Conservation (phyloP, 2,113 vertebrate genomes). For the Heterocephalus glaber region DNA sequence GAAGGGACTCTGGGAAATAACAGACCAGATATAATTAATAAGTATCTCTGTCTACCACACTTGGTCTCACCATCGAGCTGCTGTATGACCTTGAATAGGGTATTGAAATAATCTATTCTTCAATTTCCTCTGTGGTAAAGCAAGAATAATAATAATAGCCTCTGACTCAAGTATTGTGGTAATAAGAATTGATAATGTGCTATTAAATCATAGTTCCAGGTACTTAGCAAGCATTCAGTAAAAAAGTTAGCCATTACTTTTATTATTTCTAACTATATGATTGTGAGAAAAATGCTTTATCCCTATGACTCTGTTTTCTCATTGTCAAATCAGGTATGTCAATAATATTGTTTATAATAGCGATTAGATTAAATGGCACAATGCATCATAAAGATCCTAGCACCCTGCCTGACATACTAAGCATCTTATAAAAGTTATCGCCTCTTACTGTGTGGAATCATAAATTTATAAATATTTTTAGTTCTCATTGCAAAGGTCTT, state of each 20-base stretch:
- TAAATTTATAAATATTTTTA: background rate
- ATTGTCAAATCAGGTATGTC: conserved; percentile 14
- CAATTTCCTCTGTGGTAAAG: background rate
- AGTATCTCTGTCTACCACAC: background rate
- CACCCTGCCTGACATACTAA: conserved; percentile 6
- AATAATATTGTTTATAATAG: conserved; percentile 41
- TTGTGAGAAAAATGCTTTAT: conserved; percentile 42
- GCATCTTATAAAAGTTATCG: conserved; percentile 42
- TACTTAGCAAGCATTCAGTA: conserved; percentile 38
- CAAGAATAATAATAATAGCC: background rate
- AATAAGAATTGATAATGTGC: conserved; percentile 39
- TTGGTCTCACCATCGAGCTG: background rate
- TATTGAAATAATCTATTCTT: background rate
- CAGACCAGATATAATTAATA: background rate
- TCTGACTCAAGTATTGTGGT: conserved; percentile 3
- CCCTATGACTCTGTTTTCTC: conserved; percentile 54
- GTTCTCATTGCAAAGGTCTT: background rate
- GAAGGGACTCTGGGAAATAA: background rate
- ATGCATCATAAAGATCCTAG: background rate
- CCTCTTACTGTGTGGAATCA: background rate
- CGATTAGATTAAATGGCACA: conserved; percentile 54
- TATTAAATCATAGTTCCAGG: conserved; percentile 46
- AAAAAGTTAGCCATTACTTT: conserved; percentile 45
- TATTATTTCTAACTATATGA: conserved; percentile 47
- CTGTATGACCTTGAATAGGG: background rate